Percentiles rank a stretch among this genome's conserved stretches.
Evolutionary conservation across 2,797 vertebrate species (phyloP).

Genomic region (Onychomys leucogaster): DNA sequence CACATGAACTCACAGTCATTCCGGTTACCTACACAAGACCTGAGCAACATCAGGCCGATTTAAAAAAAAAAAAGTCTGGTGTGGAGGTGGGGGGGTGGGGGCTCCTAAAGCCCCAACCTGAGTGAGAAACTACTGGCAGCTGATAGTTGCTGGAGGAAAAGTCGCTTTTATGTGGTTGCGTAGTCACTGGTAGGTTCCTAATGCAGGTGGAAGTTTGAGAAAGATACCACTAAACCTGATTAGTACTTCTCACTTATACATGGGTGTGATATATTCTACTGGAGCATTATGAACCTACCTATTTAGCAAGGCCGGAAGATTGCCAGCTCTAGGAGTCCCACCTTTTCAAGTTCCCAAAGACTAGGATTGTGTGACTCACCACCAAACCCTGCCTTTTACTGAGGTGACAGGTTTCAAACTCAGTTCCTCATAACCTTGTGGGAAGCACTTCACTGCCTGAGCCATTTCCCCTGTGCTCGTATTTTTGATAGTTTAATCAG

Average conservation of each 20-base stretch:
- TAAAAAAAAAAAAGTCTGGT: background rate
- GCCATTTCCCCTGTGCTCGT: background rate
- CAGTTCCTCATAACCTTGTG: background rate
- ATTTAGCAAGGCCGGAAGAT: background rate
- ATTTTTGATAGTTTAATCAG: background rate
- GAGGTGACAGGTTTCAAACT: background rate
- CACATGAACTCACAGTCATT: background rate
- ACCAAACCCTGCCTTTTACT: background rate
- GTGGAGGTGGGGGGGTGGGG: fast-evolving
- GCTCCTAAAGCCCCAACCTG: background rate
- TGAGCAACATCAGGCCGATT: background rate
- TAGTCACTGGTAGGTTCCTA: background rate
- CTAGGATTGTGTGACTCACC: background rate
- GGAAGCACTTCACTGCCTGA: background rate
- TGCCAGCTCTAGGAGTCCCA: too few relatives aligned
- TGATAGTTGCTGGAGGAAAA: background rate
- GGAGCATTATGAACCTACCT: background rate
- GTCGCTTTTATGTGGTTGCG: background rate
- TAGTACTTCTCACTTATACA: background rate
- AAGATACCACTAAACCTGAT: background rate
- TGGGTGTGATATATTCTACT: background rate
- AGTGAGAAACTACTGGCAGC: background rate
- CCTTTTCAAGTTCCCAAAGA: background rate
- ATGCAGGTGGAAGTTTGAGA: background rate
- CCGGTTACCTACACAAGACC: background rate